Conservation (phyloP, 2,888 invertebrate genomes). For the Caenorhabditis sp. region DNA sequence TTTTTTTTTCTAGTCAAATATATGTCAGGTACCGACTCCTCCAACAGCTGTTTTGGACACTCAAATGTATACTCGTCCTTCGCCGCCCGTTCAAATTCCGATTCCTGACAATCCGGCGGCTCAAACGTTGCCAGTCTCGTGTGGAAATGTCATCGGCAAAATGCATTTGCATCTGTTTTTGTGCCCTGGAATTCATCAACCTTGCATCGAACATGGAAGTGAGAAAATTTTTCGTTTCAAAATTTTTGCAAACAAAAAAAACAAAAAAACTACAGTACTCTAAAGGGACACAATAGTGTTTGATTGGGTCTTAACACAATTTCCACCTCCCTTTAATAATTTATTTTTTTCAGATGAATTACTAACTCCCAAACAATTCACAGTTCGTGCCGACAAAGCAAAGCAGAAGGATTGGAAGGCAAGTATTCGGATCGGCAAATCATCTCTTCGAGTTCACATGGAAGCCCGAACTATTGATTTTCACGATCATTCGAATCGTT, state of each 20-base stretch:
- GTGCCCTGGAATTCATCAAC: slow-evolving; percentile 72
- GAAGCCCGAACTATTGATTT: slow-evolving; percentile 72
- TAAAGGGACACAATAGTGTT: too few species aligned
- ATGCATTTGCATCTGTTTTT: slow-evolving; percentile 67
- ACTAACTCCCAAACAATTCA: slow-evolving; percentile 72
- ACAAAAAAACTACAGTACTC: too few species aligned
- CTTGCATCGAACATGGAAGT: slow-evolving; percentile 69
- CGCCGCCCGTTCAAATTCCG: slow-evolving; percentile 11
- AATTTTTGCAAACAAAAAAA: too few species aligned
- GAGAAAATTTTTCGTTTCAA: too few species aligned
- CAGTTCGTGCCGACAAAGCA: slow-evolving; percentile 72
- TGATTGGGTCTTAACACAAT: too few species aligned
- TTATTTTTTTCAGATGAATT: slow-evolving; percentile 53
- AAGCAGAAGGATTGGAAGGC: slow-evolving; percentile 73
- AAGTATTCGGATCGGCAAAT: slow-evolving; percentile 70
- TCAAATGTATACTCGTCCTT: slow-evolving; percentile 9
- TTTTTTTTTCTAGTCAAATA: too few species aligned
- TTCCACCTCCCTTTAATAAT: too few species aligned
- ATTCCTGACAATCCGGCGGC: slow-evolving; percentile 21
- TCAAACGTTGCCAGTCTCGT: slow-evolving; percentile 48
- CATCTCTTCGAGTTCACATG: slow-evolving; percentile 70
- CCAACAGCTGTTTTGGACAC: too few species aligned
- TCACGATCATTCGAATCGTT: slow-evolving; percentile 70
- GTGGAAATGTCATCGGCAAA: slow-evolving; percentile 52
- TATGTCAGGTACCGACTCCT: too few species aligned